phyloP scores from a whole-genome alignment of 2,888 invertebrate genomes.

The Oscheius onirici region DNA sequence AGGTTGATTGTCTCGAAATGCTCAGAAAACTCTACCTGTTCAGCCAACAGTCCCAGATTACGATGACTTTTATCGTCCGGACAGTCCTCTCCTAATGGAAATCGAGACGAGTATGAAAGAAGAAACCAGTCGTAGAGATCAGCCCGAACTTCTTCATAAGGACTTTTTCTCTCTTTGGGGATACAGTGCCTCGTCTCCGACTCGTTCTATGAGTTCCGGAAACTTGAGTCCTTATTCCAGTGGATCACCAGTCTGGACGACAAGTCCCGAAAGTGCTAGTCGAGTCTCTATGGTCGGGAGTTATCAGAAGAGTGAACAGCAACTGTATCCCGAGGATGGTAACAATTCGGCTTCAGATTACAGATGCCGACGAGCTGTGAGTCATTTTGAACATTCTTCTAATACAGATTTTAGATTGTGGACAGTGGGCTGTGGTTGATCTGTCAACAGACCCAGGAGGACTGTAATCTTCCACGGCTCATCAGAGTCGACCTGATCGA shows the following conservation, averaged over 20 bases:
- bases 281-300: neutral
- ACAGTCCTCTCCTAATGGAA: constrained; percentile 35
- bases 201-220: constrained; percentile 36
- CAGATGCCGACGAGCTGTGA: constrained; percentile 26
- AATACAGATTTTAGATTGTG: constrained; percentile 41
- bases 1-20: neutral
- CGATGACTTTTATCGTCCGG: constrained; percentile 33
- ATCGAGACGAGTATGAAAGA: constrained; percentile 21
- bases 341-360: constrained; percentile 21
- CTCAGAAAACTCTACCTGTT: neutral
- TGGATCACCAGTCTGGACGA: constrained; percentile 15
- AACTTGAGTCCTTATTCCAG: constrained; percentile 36
- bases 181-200: constrained; percentile 39
- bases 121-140: constrained; percentile 1
- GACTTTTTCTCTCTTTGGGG: constrained; percentile 48
- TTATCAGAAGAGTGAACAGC: neutral
- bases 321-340: neutral
- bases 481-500: constrained; percentile 50
- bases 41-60: constrained; percentile 20
- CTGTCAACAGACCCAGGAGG: constrained; percentile 52
- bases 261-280: neutral
- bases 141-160: constrained; percentile 36
- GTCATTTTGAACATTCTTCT: constrained; percentile 14
- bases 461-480: constrained; percentile 50
- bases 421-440: constrained; percentile 54